Conservation (phyloP, 2,113 vertebrate genomes). For the Anhinga rufa region DNA sequence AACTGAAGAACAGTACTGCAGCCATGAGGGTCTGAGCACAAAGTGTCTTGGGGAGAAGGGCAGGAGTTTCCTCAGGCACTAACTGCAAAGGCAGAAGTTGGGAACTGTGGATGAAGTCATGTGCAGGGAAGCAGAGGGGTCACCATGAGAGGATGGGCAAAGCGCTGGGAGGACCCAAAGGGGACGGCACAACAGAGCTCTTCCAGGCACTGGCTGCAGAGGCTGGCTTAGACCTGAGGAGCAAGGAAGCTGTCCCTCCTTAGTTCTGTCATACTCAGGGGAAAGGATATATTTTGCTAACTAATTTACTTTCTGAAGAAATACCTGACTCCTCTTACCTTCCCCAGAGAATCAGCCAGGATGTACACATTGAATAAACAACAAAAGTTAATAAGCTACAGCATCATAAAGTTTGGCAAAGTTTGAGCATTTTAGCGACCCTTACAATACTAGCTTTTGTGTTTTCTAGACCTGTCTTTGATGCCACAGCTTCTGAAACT, state of each 20-base stretch:
- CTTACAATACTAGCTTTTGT: background rate
- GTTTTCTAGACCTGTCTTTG: background rate
- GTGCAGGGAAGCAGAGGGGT: background rate
- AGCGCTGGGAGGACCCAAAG: background rate
- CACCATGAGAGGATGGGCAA: background rate
- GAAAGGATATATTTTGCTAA: background rate
- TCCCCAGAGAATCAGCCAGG: background rate
- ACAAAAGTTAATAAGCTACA: background rate
- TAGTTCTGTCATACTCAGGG: background rate
- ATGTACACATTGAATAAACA: background rate
- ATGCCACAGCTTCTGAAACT: background rate
- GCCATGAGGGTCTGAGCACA: background rate
- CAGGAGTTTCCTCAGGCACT: background rate
- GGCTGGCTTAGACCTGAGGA: background rate
- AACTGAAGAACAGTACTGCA: background rate
- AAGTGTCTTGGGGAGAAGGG: background rate
- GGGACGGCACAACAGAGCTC: rapidly evolving
- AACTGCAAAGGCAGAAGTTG: background rate
- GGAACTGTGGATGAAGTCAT: background rate
- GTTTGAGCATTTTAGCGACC: background rate
- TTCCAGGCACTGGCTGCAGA: background rate
- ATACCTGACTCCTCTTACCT: background rate
- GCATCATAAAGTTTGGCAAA: background rate
- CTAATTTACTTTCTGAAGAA: background rate
- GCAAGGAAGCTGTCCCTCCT: background rate